phyloP scores from a whole-genome alignment of 2,797 vertebrate species.

The Rhinoraja longicauda region DNA sequence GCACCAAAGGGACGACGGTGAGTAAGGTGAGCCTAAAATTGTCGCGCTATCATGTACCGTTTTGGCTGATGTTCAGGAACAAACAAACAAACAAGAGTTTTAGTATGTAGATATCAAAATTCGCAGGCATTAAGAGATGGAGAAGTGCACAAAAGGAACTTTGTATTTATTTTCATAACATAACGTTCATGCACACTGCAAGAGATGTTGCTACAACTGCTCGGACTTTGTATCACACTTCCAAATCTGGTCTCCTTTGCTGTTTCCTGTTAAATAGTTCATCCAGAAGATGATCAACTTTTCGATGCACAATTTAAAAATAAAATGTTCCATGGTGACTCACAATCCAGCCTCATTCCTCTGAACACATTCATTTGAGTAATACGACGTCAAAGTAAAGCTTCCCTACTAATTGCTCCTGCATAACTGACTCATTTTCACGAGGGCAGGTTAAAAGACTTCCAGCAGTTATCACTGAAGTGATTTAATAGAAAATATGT shows the following conservation, averaged over 20 bases:
- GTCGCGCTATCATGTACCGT: too few relatives aligned
- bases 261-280: neutral
- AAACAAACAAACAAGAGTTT: too few relatives aligned
- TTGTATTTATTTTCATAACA: neutral
- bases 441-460: neutral
- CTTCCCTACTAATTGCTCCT: neutral
- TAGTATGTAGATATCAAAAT: too few relatives aligned
- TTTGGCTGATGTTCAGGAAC: too few relatives aligned
- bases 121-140: neutral
- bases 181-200: neutral
- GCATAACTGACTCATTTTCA: neutral
- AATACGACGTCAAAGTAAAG: neutral
- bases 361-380: neutral
- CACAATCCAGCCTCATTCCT: neutral
- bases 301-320: neutral
- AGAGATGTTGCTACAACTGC: neutral
- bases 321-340: neutral
- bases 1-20: too few relatives aligned
- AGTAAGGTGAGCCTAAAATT: too few relatives aligned
- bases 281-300: neutral
- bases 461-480: neutral
- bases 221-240: slow-evolving; percentile 6
- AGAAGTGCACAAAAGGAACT: neutral
- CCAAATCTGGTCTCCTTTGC: neutral
- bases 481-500: neutral